A percentile compares a stretch with the other conserved stretches of the same genome.
These are phyloP conservation scores for Cerastis leucographa DNA, from an alignment of 2,888 invertebrate species.

Conservation along the genomic window DNA sequence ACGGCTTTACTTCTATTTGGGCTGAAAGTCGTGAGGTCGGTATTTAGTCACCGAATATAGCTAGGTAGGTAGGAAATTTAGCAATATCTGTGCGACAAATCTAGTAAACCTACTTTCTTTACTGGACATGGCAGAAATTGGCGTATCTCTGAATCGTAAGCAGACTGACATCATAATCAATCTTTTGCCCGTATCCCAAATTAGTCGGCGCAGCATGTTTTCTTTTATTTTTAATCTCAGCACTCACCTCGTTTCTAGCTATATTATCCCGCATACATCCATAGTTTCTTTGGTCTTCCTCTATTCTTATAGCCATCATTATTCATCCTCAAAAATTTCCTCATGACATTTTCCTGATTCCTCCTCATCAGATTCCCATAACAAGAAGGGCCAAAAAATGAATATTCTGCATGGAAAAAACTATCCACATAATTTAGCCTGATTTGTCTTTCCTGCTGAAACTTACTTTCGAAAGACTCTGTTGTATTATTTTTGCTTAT, in stretches of 20 bases:
- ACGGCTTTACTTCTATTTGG: conserved; percentile 8
- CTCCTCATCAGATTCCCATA: too few relatives aligned
- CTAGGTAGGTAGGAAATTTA: neutral
- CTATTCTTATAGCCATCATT: too few relatives aligned
- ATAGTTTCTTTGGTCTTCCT: too few relatives aligned
- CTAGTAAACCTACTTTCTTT: neutral
- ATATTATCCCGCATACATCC: too few relatives aligned
- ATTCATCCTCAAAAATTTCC: too few relatives aligned
- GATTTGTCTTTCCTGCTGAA: neutral
- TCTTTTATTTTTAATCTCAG: too few relatives aligned
- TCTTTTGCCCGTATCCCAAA: too few relatives aligned
- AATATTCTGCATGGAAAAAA: neutral
- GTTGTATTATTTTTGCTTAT: neutral
- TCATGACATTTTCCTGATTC: too few relatives aligned
- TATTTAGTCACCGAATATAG: neutral
- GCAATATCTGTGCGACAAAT: neutral
- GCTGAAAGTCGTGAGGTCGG: neutral
- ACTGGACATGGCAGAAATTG: neutral
- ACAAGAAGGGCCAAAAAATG: too few relatives aligned
- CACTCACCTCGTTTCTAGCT: too few relatives aligned
- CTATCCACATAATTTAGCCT: neutral
- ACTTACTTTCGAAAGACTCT: neutral
- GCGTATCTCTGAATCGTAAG: neutral
- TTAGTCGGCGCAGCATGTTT: too few relatives aligned
- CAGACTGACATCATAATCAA: too few relatives aligned